Conservation (phyloP, 2,797 vertebrate genomes). For the Echeneis naucrates region DNA sequence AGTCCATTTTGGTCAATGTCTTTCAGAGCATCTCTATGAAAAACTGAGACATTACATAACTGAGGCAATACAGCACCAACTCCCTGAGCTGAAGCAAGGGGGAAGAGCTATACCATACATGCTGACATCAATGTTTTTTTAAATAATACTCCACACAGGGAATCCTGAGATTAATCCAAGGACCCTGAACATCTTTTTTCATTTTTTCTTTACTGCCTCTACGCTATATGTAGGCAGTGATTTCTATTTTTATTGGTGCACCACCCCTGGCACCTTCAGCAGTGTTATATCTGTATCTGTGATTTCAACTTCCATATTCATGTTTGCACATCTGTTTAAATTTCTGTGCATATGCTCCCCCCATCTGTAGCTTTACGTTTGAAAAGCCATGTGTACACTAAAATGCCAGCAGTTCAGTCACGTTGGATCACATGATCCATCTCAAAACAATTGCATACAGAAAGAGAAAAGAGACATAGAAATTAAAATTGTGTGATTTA, state of each 20-base stretch:
- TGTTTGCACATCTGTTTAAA: conserved; percentile 45
- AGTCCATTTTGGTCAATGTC: conserved; percentile 37
- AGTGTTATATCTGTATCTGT: conserved; percentile 16
- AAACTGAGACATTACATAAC: too few relatives aligned
- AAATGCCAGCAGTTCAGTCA: neutral
- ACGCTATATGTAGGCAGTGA: neutral
- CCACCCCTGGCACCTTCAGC: conserved; percentile 8
- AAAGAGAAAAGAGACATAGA: conserved; percentile 6
- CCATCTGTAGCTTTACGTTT: conserved; percentile 29
- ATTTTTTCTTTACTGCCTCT: neutral
- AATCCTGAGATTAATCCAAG: conserved; percentile 12
- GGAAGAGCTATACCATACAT: conserved; percentile 11
- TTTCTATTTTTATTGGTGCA: conserved; percentile 10
- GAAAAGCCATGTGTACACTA: neutral
- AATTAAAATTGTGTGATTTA: conserved; percentile 31
- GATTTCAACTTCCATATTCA: conserved; percentile 8
- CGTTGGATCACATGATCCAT: neutral
- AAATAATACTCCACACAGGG: conserved; percentile 17
- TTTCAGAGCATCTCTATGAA: conserved; percentile 12
- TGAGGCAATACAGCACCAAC: conserved; percentile 6
- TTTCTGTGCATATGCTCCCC: conserved; percentile 29
- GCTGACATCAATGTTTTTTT: conserved; percentile 50
- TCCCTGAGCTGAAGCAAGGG: conserved; percentile 25
- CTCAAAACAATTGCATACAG: conserved; percentile 7
- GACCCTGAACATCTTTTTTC: conserved; percentile 20